A percentile compares a stretch with the other conserved stretches of the same genome.
phyloP scores from a whole-genome alignment of 2,888 invertebrate genomes.

The Xestia c-nigrum region DNA sequence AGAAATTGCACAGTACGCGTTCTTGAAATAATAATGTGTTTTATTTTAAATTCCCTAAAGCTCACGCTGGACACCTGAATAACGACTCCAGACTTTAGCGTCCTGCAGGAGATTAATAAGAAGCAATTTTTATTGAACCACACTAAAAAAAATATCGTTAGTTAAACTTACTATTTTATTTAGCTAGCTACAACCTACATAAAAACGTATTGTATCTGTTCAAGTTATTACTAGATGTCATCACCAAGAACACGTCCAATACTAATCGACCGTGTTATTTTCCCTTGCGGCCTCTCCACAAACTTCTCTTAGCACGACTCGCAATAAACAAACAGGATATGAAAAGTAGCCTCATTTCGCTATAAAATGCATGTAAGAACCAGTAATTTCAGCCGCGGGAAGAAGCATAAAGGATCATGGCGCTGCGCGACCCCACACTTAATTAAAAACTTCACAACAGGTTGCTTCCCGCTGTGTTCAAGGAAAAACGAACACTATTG shows the following conservation, averaged over 20 bases:
- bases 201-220: not conserved
- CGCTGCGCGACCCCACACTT: constrained; percentile 79
- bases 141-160: not conserved
- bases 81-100: not conserved
- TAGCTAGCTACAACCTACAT: not conserved
- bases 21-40: not conserved
- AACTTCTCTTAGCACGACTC: constrained; percentile 25
- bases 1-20: constrained; percentile 7
- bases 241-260: not conserved
- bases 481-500: constrained; percentile 66
- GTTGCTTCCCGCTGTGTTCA: constrained; percentile 77
- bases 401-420: constrained; percentile 72
- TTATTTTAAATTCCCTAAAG: not conserved
- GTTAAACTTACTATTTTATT: too few species aligned
- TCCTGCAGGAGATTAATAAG: too few species aligned
- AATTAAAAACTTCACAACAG: constrained; percentile 89
- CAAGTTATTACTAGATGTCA: not conserved
- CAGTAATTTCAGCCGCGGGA: constrained; percentile 72
- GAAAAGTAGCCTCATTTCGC: constrained; percentile 58
- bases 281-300: constrained; percentile 11
- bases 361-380: constrained; percentile 69
- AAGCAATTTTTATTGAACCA: not conserved
- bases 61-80: not conserved
- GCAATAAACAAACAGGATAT: constrained; percentile 50
- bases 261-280: constrained; percentile 14